Base-by-base conservation (phyloP, 2,888 invertebrate genomes). In the Palloptera scutellata region DNA sequence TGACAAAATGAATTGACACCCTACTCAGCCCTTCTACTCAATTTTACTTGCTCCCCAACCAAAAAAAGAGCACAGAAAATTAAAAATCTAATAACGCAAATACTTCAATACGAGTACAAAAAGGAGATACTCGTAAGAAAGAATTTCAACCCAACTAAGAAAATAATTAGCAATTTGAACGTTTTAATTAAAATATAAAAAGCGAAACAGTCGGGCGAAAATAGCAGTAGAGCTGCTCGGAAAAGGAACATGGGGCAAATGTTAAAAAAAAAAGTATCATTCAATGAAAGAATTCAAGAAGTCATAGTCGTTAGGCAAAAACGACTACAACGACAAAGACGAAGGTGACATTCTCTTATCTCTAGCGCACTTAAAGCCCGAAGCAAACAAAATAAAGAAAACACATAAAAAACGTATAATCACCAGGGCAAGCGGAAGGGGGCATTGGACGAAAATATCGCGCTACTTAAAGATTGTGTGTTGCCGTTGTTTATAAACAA, bases 241-340 rank as follows among this genome's bases (percentile, higher is more conserved):
- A 51, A 40, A 54, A 60, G 52, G 5, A 58, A 40, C 5, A 11
- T 42, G 59, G 19, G 41, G n/a, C 8, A 45, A 48, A 45, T 6
- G 41, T 13, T n/a, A 17, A 51, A 52, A 41, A 17, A 1, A 30
- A 45, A 19, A 30, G 10, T 41, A 20, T 52, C 51, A 41, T 54
- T 54, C 30, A 30, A 30, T 4, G 30, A 4, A 48, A 15, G 59
- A 70, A 70, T 70, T 70, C 69, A 70, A 74, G 66, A 64, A 61
- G 63, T 69, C 68, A 63, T 78, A 79, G 81, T 81, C 81, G 81
- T 81, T 81, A 81, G 78, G 81, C 80, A 81, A 81, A 81, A 81
- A 81, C 76, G 69, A 76, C 79, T 79, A 72, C 59, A 30, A 62
- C 55, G 58, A 62, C 59, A 66, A 70, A 55, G 55, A 54, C 67